Evolutionary conservation across 2,888 invertebrate species (phyloP), one percentile per base, ranked within the genome.

Genomic region (Apeira syringaria): DNA sequence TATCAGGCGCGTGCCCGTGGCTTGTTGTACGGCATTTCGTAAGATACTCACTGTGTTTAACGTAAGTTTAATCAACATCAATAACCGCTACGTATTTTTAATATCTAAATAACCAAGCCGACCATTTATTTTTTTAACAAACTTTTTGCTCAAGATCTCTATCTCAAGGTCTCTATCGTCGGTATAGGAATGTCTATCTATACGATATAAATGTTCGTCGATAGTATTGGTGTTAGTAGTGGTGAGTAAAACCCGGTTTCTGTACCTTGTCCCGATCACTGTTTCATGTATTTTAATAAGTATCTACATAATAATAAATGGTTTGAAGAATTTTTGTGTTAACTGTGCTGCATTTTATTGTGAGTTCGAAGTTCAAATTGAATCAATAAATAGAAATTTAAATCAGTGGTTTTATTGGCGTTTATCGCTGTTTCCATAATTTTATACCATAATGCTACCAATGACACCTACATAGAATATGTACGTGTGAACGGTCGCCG

Each of bases 311-410:
- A 63, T 68, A 72, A 69, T 80, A 76, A 84, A 82, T 79, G 76
- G 84, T 85, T 87, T 85, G 77, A 79, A 68, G 71, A 69, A 68
- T 75, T 47, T 85, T 86, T 89, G 83, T 88, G 86, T 86, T 88
- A 76, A 78, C 82, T 83, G 80, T 87, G 86, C 88, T 88, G 85
- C 88, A 87, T 88, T 87, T 88, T 80, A 88, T 85, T 88, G 88
- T 88, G 87, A 88, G 87, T 88, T 88, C 83, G 74, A 88, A 87
- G 88, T 88, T 89, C 88, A 89, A 88, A 88, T 87, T 88, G 87
- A 88, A 87, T 89, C 86, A 88, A 88, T 89, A 89, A 89, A 89
- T 88, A 88, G 88, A 83, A 74, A 86, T 80, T 71, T 75, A 80
- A 81, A 50, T 81, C 74, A 57, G 80, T 76, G 78, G 86, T 89